Base-by-base conservation (phyloP, 2,113 vertebrate genomes). In the Caracal caracal region DNA sequence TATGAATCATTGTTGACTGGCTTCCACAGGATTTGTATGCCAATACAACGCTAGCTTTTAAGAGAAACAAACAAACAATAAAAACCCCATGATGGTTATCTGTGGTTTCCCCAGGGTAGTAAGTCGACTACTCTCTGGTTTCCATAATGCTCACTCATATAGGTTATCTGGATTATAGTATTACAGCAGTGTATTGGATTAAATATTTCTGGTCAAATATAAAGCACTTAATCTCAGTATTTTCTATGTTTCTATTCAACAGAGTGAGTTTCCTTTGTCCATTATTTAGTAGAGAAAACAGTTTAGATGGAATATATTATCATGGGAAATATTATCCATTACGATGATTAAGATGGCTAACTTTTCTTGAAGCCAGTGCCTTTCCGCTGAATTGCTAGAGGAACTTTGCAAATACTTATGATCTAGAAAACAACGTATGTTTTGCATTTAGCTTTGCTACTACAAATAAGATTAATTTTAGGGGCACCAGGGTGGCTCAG, bases 1-100 rank as follows among this genome's bases (percentile, higher is more conserved):
- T 43, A 71, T 97, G 97, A 98, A 66, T 98, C 89, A 97, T 20
- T 73, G 71, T 81, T 81, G 43, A 81, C 43, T 97, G 82, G 17
- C 30, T 93, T 76, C 68, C 17, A 65, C 28, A 80, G 17, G 24
- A 84, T 89, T 88, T 86, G 73, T 22, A 47, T 89, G 75, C 40
- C 88, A 89, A 93, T 43, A 75, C 65, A 28, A 68, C 6, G 8
- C 28, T 47, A 65, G 26, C 43, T 79, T 81, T 63, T 59, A 76
- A 53, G 51, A 17, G 53, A 85, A 33, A 65, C 59, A 86, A 65
- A 3, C 6, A 80, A 37, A 40, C 19, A 59, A 43, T 43, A 43
- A 43, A 43, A 59, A 59, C 56, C 78, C 68, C 13, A 53, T 71
- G 28, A 80, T 11, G 35, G 9, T 24, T 40, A 47, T 63, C 17